Conservation (phyloP, 2,797 vertebrate genomes). For the Knipowitschia caucasica region DNA sequence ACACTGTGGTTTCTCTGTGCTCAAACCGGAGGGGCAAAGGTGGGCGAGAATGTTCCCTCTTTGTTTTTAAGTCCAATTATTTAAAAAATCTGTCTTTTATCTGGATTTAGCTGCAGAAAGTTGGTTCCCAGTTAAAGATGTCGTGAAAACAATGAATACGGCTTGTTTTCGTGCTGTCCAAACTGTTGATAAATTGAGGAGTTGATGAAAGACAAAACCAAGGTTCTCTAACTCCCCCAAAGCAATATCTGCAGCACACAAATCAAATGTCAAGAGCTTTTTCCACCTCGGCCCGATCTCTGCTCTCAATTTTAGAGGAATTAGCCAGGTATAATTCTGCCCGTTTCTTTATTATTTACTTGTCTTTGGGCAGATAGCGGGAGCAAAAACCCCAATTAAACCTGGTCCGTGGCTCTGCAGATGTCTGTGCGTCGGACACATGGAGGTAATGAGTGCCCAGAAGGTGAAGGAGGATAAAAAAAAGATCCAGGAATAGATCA, state of each 20-base stretch:
- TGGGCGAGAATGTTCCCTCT: no score
- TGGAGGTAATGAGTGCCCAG: not conserved
- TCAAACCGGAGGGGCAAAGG: no score
- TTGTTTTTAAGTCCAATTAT: no score
- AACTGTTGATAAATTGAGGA: no score
- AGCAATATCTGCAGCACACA: not conserved
- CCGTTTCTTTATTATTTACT: not conserved
- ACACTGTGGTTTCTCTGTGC: no score
- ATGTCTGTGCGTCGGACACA: not conserved
- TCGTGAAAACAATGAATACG: no score
- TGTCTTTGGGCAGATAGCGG: not conserved
- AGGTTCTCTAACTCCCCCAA: no score
- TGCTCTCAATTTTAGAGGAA: not conserved
- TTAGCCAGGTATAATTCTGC: not conserved
- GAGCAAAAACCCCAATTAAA: slow-evolving; percentile 1
- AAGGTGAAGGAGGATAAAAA: not conserved
- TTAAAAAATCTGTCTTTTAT: no score
- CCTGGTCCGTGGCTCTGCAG: not conserved
- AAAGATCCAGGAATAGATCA: not conserved
- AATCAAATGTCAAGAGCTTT: not conserved
- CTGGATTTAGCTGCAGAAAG: no score
- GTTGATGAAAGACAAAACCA: no score
- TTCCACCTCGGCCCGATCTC: not conserved
- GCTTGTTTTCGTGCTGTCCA: no score
- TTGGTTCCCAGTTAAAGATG: no score